These are phyloP conservation scores for Caenorhabditis inopinata DNA, from an alignment of 1,140 invertebrate genomes.

Conservation along the genomic window DNA sequence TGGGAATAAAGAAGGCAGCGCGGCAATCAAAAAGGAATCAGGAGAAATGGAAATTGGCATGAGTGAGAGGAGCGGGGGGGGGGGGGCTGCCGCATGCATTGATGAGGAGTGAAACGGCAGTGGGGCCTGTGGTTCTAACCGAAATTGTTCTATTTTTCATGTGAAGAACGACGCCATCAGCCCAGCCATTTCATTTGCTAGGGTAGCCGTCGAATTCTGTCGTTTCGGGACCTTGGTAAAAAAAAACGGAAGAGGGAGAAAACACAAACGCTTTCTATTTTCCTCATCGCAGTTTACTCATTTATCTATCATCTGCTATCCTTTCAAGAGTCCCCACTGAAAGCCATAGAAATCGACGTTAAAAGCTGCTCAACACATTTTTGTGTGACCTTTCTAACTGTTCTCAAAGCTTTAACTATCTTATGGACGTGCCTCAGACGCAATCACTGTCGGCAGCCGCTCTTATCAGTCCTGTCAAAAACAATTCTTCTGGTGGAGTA, in stretches of 20 bases:
- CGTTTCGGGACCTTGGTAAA: neutral
- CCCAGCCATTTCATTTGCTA: slow-evolving; percentile 17
- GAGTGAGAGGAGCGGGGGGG: neutral
- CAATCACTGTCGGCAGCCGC: slow-evolving; percentile 9
- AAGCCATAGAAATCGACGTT: neutral
- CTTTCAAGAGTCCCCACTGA: slow-evolving; percentile 2
- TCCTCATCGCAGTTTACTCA: neutral
- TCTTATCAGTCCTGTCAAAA: slow-evolving; percentile 25
- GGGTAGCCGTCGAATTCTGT: neutral
- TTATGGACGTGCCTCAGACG: neutral
- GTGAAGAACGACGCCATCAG: slow-evolving; percentile 27
- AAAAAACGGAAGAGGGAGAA: neutral
- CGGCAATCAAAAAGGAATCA: neutral
- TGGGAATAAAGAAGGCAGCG: neutral
- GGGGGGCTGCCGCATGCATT: neutral
- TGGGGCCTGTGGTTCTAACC: neutral
- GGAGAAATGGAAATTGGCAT: slow-evolving; percentile 5
- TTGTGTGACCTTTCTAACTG: too few species aligned
- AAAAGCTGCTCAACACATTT: too few species aligned
- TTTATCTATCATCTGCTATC: slow-evolving; percentile 26
- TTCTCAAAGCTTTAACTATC: neutral
- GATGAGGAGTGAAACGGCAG: slow-evolving; percentile 29
- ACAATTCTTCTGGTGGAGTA: neutral
- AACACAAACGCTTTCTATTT: neutral
- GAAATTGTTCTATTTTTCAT: slow-evolving; percentile 32